Percentiles rank a stretch among this genome's conserved stretches.
phyloP scores from a whole-genome alignment of 1,140 invertebrate species.

The Patella vulgata region DNA sequence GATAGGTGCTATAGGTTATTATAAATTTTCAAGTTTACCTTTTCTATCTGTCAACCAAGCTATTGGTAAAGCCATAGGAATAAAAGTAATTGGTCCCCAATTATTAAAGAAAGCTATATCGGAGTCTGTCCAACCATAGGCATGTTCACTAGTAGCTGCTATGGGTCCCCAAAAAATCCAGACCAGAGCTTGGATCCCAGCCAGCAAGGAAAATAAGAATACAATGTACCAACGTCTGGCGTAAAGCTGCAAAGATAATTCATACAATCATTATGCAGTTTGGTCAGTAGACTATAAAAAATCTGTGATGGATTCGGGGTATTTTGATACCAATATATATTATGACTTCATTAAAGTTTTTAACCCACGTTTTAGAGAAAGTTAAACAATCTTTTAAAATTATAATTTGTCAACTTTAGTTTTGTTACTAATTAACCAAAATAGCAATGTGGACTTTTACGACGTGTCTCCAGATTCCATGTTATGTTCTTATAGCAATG shows the following conservation, averaged over 20 bases:
- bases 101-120: constrained; percentile 66
- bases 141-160: constrained; percentile 37
- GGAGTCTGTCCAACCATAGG: constrained; percentile 64
- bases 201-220: constrained; percentile 21
- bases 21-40: constrained; percentile 10
- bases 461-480: too few species aligned
- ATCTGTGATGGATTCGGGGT: too few species aligned
- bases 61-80: constrained; percentile 63
- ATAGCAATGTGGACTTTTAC: too few species aligned
- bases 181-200: constrained; percentile 37
- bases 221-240: constrained; percentile 42
- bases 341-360: too few species aligned
- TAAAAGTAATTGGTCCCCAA: constrained; percentile 68
- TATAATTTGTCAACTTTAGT: too few species aligned
- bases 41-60: constrained; percentile 59
- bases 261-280: too few species aligned
- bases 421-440: too few species aligned
- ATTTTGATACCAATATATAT: too few species aligned
- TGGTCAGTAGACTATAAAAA: too few species aligned
- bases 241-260: constrained; percentile 24
- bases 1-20: neutral
- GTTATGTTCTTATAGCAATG: too few species aligned
- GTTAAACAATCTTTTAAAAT: too few species aligned
- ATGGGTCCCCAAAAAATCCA: constrained; percentile 71
- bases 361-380: too few species aligned